Evolutionary conservation across 2,888 invertebrate genomes (phyloP), one percentile per base, ranked within the genome.

Genomic region (Chromoteleia sp.): DNA sequence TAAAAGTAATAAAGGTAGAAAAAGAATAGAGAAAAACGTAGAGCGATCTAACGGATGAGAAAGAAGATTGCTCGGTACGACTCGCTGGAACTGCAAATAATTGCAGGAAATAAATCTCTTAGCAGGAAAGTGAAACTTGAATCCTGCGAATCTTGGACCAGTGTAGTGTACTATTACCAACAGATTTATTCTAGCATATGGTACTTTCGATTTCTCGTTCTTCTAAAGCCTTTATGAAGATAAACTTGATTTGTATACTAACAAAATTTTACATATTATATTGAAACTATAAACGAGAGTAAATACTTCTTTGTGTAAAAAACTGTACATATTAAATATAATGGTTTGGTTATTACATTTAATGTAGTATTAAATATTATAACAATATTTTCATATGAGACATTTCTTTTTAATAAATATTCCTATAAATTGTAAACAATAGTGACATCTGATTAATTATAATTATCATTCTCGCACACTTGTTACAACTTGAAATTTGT

Each of bases 71-170:
- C 50, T 68, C 39, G 48, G 29, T 74, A 68, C 67, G 68, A 48
- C 54, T 63, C 68, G 43, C 19, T 63, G 29, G 56, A 56, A 63
- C 43, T 58, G 70, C 48, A 75, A 74, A 70, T 80, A 75, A 80
- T 80, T 68, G 74, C 70, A 58, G 74, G 75, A 80, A 80, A 70
- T 80, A 80, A 70, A 75, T 80, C 80, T 75, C 67, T 70, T 58
- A 29, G 39, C 63, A 19, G 54, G 61, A 70, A 80, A 80, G 68
- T 68, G 68, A 80, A 75, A 80, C 80, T 73, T 61, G 70, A 70
- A 70, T 63, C 56, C 36, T 33, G n/a, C 54, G 19, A 29, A 68
- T 65, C 21, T 48, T 33, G 19, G 65, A 41, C 48, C 56, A 71
- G 41, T 65, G 63, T 58, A 63, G 61, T 68, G 58, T 77, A 29